These are phyloP conservation scores for Tiaroga cobitis DNA, from an alignment of 2,797 vertebrate species.

Conservation along the genomic window DNA sequence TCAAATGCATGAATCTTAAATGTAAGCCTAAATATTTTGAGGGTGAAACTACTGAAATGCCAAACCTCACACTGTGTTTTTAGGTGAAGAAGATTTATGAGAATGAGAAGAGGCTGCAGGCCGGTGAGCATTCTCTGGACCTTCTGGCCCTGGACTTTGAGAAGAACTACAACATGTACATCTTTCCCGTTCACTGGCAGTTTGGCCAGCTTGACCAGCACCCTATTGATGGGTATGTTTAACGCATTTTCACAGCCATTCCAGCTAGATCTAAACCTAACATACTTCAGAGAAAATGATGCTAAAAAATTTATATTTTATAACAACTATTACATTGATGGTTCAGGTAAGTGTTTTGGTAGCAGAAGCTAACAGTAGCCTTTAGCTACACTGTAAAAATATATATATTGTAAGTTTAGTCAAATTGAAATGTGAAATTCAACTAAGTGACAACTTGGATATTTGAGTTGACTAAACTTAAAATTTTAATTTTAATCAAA, in stretches of 20 bases:
- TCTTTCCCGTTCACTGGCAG: slow-evolving; percentile 99
- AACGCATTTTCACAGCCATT: not conserved
- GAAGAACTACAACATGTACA: slow-evolving; percentile 99
- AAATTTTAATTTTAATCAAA: too few relatives aligned
- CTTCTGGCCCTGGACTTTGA: slow-evolving; percentile 95
- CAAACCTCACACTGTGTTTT: not conserved
- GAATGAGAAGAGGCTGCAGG: slow-evolving; percentile 95
- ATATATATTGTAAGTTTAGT: too few relatives aligned
- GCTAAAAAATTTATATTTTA: not conserved
- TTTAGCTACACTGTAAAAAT: not conserved
- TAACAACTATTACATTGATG: not conserved
- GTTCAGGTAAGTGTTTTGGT: not conserved
- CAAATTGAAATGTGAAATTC: too few relatives aligned
- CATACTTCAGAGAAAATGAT: not conserved
- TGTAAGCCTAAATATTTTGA: not conserved
- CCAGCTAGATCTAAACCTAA: not conserved
- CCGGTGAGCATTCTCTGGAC: slow-evolving; percentile 92
- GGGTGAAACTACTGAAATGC: not conserved
- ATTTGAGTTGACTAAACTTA: too few relatives aligned
- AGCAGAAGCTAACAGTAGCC: not conserved
- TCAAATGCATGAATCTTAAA: not conserved
- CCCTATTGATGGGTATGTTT: slow-evolving; percentile 88
- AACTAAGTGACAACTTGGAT: too few relatives aligned
- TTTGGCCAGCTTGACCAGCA: slow-evolving; percentile 98
- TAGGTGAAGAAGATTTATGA: slow-evolving; percentile 98